A percentile compares a stretch with the other conserved stretches of the same genome.
phyloP scores from a whole-genome alignment of 2,113 vertebrate species.

The Chloebia gouldiae region DNA sequence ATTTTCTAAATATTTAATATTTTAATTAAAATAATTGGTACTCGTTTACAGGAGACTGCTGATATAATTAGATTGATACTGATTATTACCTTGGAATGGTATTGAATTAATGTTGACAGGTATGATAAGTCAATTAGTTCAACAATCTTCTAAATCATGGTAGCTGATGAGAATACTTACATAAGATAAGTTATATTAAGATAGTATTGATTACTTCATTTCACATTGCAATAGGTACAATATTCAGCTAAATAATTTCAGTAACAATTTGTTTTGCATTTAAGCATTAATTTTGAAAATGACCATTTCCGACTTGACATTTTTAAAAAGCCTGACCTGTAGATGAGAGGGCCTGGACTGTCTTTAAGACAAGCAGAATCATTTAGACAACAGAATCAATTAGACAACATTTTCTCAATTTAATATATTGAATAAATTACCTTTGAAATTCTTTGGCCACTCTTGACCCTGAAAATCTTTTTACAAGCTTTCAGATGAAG shows the following conservation, averaged over 20 bases:
- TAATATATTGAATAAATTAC: background rate
- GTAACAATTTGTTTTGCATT: background rate
- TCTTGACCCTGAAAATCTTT: background rate
- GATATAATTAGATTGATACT: conserved; percentile 63
- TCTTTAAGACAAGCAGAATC: background rate
- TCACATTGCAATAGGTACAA: background rate
- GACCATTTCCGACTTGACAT: background rate
- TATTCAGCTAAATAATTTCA: background rate
- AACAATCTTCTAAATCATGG: background rate
- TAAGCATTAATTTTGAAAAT: background rate
- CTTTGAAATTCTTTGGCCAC: background rate
- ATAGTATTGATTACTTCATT: background rate
- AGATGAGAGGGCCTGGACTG: background rate
- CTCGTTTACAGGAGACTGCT: conserved; percentile 18
- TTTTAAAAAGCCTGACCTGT: background rate
- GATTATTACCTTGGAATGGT: conserved; percentile 43
- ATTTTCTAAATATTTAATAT: conserved; percentile 67
- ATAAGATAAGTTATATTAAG: background rate
- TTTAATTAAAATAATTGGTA: conserved; percentile 63
- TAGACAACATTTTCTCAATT: background rate
- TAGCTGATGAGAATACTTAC: background rate
- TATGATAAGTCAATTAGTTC: conserved; percentile 14
- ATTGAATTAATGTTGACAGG: conserved; percentile 38
- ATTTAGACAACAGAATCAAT: too few species aligned
- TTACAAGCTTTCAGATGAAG: background rate